Conservation (phyloP, 2,888 invertebrate genomes). For the Lordiphosa andalusiaca region DNA sequence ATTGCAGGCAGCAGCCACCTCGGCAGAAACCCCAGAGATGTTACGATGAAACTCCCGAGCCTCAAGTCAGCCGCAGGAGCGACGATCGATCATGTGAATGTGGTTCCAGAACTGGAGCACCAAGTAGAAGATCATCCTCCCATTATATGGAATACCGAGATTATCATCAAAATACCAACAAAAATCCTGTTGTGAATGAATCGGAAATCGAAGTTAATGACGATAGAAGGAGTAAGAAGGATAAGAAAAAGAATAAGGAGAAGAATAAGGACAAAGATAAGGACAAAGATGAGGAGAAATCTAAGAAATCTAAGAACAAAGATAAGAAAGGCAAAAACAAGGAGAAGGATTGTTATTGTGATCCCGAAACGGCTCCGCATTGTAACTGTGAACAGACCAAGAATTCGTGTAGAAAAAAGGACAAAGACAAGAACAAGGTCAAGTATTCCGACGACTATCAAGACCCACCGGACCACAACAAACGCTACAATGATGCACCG, state of each 20-base stretch:
- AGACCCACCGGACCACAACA: neutral
- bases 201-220: neutral
- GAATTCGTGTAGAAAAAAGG: neutral
- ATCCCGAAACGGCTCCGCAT: neutral
- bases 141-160: constrained; percentile 24
- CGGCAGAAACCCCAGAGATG: too few relatives aligned
- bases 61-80: too few relatives aligned
- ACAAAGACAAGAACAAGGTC: neutral
- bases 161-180: neutral
- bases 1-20: too few relatives aligned
- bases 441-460: neutral
- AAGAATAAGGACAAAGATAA: neutral
- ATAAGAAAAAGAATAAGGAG: neutral
- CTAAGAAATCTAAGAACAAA: too few relatives aligned
- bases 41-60: too few relatives aligned
- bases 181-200: constrained; percentile 16
- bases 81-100: too few relatives aligned
- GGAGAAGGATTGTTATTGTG: neutral
- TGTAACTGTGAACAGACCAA: neutral
- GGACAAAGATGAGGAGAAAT: neutral
- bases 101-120: neutral
- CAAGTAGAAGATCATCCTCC: constrained; percentile 10
- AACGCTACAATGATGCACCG: neutral
- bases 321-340: neutral
- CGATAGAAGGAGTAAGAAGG: neutral